Base-by-base conservation (phyloP, 2,888 invertebrate species). In the Drosophila mercatorum region DNA sequence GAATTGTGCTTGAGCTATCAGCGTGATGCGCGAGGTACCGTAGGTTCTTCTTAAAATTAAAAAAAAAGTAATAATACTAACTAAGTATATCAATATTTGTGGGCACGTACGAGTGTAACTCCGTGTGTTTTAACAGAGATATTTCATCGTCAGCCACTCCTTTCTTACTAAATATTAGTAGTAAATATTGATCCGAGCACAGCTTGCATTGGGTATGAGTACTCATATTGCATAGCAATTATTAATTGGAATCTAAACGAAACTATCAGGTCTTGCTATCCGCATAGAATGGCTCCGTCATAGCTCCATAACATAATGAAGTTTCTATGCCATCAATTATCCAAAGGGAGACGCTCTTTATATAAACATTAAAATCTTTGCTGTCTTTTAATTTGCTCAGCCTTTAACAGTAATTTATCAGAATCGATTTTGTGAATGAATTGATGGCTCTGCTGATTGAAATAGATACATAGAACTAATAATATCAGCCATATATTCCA, bases 381-480 rank as follows among this genome's bases (percentile, higher is more conserved):
- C 14, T 22, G 31, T 41, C 7, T 14, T 26, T 38, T 40, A 14
- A 40, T 40, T 40, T 38, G 43, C 10, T 26, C n/a, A 17, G 49
- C 43, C 31, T 44, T 31, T 22, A 68, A 51, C 51, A 31, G 38
- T 38, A 62, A 51, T 51, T 72, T 17, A 38, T 44, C 12, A 34
- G 53, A 56, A 59, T 67, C 70, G 62, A 75, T 75, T 81, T 66
- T 66, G 17, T 46, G 61, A 46, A 34, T n/a, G 46, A 56, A 74
- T 62, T 69, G 64, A 65, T 78, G 57, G 56, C 47, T 17, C n/a
- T 49, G 58, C 52, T 78, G 68, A 75, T 73, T 75, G 75, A 75
- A 75, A 85, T 80, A 75, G 40, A 75, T 46, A 64, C 56, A 68
- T 53, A 22, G 22, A 55, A 41, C 55, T 55, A 75, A 75, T 59